Evolutionary conservation across 2,888 invertebrate genomes (phyloP).

Genomic region (Pachliopta kotzebuea): DNA sequence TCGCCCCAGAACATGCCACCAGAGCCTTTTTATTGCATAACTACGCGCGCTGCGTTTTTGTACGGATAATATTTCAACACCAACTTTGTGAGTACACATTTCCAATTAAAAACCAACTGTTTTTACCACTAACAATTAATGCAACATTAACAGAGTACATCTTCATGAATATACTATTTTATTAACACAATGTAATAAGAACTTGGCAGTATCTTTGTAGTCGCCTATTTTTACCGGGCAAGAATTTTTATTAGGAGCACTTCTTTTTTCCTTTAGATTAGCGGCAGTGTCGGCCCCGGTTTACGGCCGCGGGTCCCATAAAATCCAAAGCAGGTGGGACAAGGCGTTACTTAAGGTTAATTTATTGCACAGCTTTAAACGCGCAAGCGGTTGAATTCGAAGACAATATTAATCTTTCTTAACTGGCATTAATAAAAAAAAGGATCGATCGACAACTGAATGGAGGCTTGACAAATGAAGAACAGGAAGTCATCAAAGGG

Average conservation of each 20-base stretch:
- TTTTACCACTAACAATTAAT: slow-evolving; percentile 49
- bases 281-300: slow-evolving; percentile 40
- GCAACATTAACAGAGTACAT: slow-evolving; percentile 45
- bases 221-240: slow-evolving; percentile 40
- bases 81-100: slow-evolving; percentile 46
- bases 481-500: slow-evolving; percentile 66
- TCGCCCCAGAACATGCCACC: slow-evolving; percentile 45
- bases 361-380: slow-evolving; percentile 70
- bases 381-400: slow-evolving; percentile 55
- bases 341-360: slow-evolving; percentile 76
- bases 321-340: slow-evolving; percentile 58
- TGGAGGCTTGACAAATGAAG: slow-evolving; percentile 48
- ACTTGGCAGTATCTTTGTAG: slow-evolving; percentile 25
- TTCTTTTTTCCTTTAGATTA: slow-evolving; percentile 67
- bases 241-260: slow-evolving; percentile 59
- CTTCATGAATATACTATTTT: slow-evolving; percentile 49
- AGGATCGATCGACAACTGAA: slow-evolving; percentile 27
- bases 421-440: slow-evolving; percentile 60
- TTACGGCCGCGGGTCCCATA: slow-evolving; percentile 58
- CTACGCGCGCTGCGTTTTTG: slow-evolving; percentile 51
- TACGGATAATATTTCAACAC: slow-evolving; percentile 44
- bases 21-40: slow-evolving; percentile 66
- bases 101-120: slow-evolving; percentile 44
- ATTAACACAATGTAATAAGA: slow-evolving; percentile 42
- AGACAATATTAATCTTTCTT: slow-evolving; percentile 70